Conservation (phyloP, 2,797 vertebrate species). For the Sebastes elongatus region DNA sequence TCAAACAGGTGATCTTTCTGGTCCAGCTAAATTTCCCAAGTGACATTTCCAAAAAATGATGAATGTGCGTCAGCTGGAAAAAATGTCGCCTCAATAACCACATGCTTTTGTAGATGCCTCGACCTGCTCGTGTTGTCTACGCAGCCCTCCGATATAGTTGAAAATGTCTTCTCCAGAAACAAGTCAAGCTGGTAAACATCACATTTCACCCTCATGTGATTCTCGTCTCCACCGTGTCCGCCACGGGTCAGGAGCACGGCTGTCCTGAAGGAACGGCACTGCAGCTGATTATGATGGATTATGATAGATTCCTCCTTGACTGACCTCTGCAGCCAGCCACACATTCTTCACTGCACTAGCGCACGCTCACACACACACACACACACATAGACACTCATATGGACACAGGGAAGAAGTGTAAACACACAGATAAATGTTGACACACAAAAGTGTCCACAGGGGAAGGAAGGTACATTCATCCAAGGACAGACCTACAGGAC, state of each 20-base stretch:
- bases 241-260: conserved; percentile 64
- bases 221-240: conserved; percentile 56
- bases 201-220: conserved; percentile 65
- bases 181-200: conserved; percentile 61
- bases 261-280: conserved; percentile 61
- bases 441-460: not conserved
- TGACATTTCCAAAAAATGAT: conserved; percentile 21
- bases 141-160: not conserved
- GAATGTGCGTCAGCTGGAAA: not conserved
- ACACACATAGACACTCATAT: conserved; percentile 5
- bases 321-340: conserved; percentile 62
- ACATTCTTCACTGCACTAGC: conserved; percentile 26
- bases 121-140: not conserved
- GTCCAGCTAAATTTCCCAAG: not conserved
- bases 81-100: not conserved
- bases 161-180: conserved; percentile 31
- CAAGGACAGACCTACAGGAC: not conserved
- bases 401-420: not conserved
- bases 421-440: conserved; percentile 17
- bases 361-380: not conserved
- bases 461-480: not conserved
- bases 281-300: conserved; percentile 73
- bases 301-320: conserved; percentile 71
- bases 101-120: not conserved
- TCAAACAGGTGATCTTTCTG: not conserved